Evolutionary conservation across 2,797 vertebrate species (phyloP).

Genomic region (Artibeus lituratus): DNA sequence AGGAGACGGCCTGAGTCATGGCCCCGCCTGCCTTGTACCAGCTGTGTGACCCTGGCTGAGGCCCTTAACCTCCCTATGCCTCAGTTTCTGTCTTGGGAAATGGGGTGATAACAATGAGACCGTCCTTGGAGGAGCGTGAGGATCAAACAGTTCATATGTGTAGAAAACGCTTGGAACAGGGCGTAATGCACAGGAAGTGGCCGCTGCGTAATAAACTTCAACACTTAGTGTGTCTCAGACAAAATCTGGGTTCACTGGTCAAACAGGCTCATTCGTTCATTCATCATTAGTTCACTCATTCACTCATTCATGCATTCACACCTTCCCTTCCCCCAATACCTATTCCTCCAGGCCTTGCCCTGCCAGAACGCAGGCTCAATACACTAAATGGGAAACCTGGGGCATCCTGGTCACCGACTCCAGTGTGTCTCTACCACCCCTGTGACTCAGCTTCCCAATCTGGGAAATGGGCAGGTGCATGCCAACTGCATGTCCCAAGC

Average conservation of each 20-base stretch:
- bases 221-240: background rate
- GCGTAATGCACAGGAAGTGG: rapidly evolving
- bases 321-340: background rate
- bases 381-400: background rate
- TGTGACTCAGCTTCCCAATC: background rate
- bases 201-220: rapidly evolving
- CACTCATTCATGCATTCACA: background rate
- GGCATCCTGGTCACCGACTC: background rate
- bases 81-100: background rate
- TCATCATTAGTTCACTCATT: background rate
- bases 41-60: background rate
- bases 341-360: background rate
- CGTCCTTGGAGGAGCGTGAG: background rate
- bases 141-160: background rate
- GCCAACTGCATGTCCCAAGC: background rate
- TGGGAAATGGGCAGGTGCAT: background rate
- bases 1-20: background rate
- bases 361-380: background rate
- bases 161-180: background rate
- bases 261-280: background rate
- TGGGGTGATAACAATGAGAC: background rate
- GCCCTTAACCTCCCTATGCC: background rate
- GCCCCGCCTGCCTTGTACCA: background rate
- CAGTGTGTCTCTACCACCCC: background rate
- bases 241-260: background rate